Base-by-base conservation (phyloP, 1,140 invertebrate genomes). In the Brachionus koreanus region DNA sequence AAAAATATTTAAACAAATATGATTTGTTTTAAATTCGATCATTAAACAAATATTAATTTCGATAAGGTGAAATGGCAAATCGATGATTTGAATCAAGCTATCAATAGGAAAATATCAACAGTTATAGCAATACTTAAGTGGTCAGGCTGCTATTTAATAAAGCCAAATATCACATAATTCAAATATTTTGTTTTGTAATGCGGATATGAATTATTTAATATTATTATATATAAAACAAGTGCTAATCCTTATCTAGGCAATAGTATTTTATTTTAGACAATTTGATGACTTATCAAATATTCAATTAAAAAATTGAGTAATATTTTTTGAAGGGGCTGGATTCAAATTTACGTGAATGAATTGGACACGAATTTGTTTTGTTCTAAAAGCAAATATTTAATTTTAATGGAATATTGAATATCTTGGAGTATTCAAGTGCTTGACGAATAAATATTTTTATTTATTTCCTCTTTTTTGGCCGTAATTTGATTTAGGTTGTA, bases 161-260 rank as follows among this genome's bases (percentile, higher is more conserved):
- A 65, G 29, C 13, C 25, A 65, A 65, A 65, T 65, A 65, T 65
- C 63, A 65, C 63, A 33, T 65, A 65, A 16, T 33, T 33, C 33
- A 65, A 65, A 65, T 65, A 65, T 65, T 65, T 33, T 33, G 16
- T n/a, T 65, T 65, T 33, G 25, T 37, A 65, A 65, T 65, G 33
- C 25, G 63, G 63, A 65, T 33, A 65, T 65, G 16, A 65, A 65
- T 65, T 65, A 65, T 65, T 65, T 33, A 65, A 65, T 19, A 57
- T n/a, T 65, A 65, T 65, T 65, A 13, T 23, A 33, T 33, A 65
- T 65, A 65, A 65, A 33, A 12, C 25, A 65, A 57, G 33, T 65
- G 63, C 13, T 65, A 65, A 65, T 65, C 63, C 63, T 33, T 29
- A 29, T 29, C 3, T 65, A 37, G 63, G 63, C 25, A 63, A 63